Evolutionary conservation across 2,888 invertebrate genomes (phyloP).

Genomic region (Drosophila pegasa): DNA sequence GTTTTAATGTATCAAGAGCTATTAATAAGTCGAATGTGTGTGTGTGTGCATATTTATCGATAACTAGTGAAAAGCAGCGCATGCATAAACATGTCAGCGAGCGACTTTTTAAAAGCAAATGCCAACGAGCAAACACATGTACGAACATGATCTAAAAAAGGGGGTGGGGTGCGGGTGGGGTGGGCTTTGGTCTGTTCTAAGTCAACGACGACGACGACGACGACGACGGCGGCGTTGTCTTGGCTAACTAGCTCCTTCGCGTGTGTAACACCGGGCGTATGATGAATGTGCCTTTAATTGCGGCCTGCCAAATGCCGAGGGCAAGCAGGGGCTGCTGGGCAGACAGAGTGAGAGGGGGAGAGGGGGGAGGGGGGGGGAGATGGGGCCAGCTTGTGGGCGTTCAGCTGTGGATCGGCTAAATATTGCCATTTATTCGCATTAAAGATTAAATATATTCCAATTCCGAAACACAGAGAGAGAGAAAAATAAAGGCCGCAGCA

Average conservation of each 20-base stretch:
- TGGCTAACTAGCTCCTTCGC: slow-evolving; percentile 40
- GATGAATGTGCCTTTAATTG: slow-evolving; percentile 77
- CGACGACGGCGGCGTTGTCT: neutral
- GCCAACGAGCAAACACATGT: slow-evolving; percentile 69
- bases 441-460: slow-evolving; percentile 39
- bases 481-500: slow-evolving; percentile 21
- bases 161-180: neutral
- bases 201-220: too few species aligned
- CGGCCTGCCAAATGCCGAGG: slow-evolving; percentile 31
- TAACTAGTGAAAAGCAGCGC: slow-evolving; percentile 34
- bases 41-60: slow-evolving; percentile 41
- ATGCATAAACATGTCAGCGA: slow-evolving; percentile 52
- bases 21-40: slow-evolving; percentile 25
- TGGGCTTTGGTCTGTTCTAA: neutral
- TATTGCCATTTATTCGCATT: slow-evolving; percentile 65
- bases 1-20: slow-evolving; percentile 37
- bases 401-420: slow-evolving; percentile 58
- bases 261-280: slow-evolving; percentile 58
- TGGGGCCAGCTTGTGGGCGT: slow-evolving; percentile 37
- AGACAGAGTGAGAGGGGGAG: neutral
- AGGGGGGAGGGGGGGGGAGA: neutral
- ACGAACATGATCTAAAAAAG: neutral
- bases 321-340: neutral
- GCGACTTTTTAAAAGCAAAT: slow-evolving; percentile 46
- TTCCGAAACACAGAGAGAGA: neutral